A percentile compares a stretch with the other conserved stretches of the same genome.
phyloP scores from a whole-genome alignment of 2,888 invertebrate genomes.

The Volucella zonaria region DNA sequence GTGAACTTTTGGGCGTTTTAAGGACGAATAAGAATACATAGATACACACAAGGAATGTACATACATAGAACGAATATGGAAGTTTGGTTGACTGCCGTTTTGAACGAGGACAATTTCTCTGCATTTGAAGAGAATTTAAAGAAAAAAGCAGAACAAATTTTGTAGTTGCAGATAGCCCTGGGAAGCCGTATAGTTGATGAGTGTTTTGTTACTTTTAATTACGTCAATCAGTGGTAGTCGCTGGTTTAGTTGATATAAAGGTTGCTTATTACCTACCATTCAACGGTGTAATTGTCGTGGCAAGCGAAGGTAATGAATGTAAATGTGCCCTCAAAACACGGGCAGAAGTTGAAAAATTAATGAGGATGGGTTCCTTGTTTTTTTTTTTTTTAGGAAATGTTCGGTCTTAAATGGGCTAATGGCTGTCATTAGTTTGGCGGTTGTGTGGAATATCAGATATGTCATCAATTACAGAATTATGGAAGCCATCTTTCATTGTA shows the following conservation, averaged over 20 bases:
- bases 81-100: conserved; percentile 9
- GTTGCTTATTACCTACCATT: background rate
- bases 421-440: too few relatives aligned
- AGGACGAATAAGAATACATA: conserved; percentile 18
- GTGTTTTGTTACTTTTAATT: conserved; percentile 37
- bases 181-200: conserved; percentile 29
- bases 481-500: too few relatives aligned
- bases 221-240: conserved; percentile 2
- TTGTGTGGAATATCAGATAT: too few relatives aligned
- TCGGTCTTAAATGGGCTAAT: too few relatives aligned
- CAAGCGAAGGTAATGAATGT: background rate
- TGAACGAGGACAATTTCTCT: conserved; percentile 47
- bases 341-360: too few relatives aligned
- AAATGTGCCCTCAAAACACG: background rate
- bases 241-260: conserved; percentile 3
- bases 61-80: too few relatives aligned
- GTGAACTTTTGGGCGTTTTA: conserved; percentile 24
- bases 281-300: background rate
- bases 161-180: background rate
- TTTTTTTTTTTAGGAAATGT: too few relatives aligned
- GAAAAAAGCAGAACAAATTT: background rate
- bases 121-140: conserved; percentile 25
- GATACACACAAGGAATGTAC: too few relatives aligned
- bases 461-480: too few relatives aligned
- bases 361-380: too few relatives aligned